Base-by-base conservation (phyloP, 2,888 invertebrate genomes). In the Ferdinandea cuprea region DNA sequence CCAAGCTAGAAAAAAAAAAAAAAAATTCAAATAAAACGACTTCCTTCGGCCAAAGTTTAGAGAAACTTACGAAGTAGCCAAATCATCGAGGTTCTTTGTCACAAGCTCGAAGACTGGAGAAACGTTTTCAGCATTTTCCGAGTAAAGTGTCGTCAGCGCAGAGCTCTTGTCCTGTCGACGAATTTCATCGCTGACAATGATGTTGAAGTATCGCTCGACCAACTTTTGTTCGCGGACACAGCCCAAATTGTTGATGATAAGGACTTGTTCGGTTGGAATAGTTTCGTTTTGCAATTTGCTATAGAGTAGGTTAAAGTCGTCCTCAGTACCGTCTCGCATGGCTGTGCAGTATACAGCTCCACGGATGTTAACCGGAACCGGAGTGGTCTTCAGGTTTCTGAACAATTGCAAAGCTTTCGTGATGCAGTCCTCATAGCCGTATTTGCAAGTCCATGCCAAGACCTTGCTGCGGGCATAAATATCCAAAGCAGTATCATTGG, bases 241-340 rank as follows among this genome's bases (percentile, higher is more conserved):
- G 0, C 95, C 95, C 63, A 97, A 91, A 1, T 93, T 92, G 59
- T 89, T 90, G 19, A 96, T 92, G 0, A 97, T 91, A 7, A 93
- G 89, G 3, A 93, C 92, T 88, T 95, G 93, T 89, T 96, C 96
- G 0, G 94, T 93, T 42, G 95, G 94, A 0, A 95, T 92, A 35
- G 93, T 92, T 59, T 93, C 92, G 0, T 86, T 88, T 59, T 89
- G 87, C 89, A 84, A 15, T 35, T 66, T 79, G 2, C 32, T 25
- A 35, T 63, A 74, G 0, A 84, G 63, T 0, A 3, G n/a, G 0
- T 84, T 42, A 19, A 79, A 84, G 28, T 84, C 73, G 1, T 17
- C 52, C 46, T 54, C 73, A 4, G 30, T 69, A 15, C 84, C 84
- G 19, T 78, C 73, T 0, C 84, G 73, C 84, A 84, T 69, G 15